Base-by-base conservation (phyloP, 2,113 vertebrate genomes). In the Seriola dumerili region DNA sequence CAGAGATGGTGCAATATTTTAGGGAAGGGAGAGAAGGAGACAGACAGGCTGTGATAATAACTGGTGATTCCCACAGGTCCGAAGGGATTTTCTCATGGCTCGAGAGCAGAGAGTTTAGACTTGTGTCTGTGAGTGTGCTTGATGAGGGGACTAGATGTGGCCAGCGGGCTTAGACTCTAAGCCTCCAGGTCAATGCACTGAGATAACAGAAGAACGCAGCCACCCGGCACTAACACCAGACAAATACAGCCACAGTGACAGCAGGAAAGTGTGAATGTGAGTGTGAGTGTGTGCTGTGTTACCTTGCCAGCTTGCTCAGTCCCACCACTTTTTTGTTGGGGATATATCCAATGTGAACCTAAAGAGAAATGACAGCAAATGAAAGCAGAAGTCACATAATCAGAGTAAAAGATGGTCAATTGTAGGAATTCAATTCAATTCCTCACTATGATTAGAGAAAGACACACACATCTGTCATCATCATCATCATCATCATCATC, bases 291-390 rank as follows among this genome's bases (percentile, higher is more conserved):
- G 46, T 62, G 42, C 62, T 86, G 34, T 70, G 65, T 86, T 92
- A 96, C 94, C 94, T 96, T 88, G 96, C 95, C 89, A 95, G 86
- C 72, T 96, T 95, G 86, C 89, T 91, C 67, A 95, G 92, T 52
- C 94, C 94, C 80, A 94, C 94, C 72, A 94, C 95, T 92, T 96
- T 96, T 86, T 95, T 96, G 86, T 91, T 95, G 71, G 94, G 91
- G 73, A 96, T 89, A 58, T 96, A 95, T 38, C 93, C 96, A 38
- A 96, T 94, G 71, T 95, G 93, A 74, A 96, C 94, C 95, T 96
- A 85, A 34, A 83, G 46, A 83, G 23, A 63, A 58, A 66, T 8
- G 19, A 76, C 46, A 82, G 17, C 8, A 4, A 64, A 4, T 46
- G 19, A 76, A 42, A 82, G 17, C 8, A 4, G 59, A 4, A 42